phyloP scores from a whole-genome alignment of 2,888 invertebrate species.

The Gnatocerus cornutus region DNA sequence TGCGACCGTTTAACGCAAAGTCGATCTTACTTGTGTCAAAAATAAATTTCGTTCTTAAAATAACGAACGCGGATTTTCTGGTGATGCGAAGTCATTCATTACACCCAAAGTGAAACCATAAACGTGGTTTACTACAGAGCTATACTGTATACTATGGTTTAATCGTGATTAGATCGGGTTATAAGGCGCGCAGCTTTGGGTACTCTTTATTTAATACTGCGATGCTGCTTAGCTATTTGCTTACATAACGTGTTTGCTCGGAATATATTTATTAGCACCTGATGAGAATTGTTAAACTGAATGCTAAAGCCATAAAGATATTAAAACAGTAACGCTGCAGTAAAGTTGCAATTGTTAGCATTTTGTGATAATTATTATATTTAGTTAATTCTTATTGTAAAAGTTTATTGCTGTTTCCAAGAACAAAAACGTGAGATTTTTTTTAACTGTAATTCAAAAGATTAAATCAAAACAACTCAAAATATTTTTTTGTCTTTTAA shows the following conservation, averaged over 20 bases:
- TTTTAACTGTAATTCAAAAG: too few species aligned
- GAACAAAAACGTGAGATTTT: too few species aligned
- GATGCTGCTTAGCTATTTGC: neutral
- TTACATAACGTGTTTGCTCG: conserved; percentile 9
- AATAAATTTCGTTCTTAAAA: conserved; percentile 39
- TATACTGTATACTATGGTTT: too few species aligned
- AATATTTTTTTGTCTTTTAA: too few species aligned
- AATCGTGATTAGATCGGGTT: neutral
- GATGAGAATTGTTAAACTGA: neutral
- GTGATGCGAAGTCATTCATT: conserved; percentile 27
- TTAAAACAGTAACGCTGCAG: too few species aligned
- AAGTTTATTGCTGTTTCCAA: too few species aligned
- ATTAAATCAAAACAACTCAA: too few species aligned
- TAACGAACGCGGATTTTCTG: conserved; percentile 30
- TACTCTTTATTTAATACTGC: neutral
- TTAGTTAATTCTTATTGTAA: too few species aligned
- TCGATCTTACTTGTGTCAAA: conserved; percentile 28
- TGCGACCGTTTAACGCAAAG: conserved; percentile 24
- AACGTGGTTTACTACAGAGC: conserved; percentile 7
- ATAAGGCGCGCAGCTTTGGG: neutral
- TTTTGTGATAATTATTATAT: too few species aligned
- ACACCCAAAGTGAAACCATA: conserved; percentile 5
- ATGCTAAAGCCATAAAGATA: too few species aligned
- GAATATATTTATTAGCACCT: neutral
- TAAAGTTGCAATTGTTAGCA: too few species aligned